Conservation (phyloP, 2,113 vertebrate species). For the Apus apus region DNA sequence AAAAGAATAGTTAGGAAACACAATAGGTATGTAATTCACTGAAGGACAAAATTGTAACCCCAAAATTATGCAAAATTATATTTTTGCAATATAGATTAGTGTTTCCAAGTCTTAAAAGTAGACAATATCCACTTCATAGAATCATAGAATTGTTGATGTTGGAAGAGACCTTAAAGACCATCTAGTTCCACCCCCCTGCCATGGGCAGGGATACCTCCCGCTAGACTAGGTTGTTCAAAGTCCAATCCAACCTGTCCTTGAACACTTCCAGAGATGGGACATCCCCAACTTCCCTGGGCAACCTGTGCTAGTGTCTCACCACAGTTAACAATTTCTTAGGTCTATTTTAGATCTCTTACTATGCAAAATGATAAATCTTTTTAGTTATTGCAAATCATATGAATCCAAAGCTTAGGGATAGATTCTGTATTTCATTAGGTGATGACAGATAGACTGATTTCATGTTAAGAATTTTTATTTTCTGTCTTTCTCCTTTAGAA, state of each 20-base stretch:
- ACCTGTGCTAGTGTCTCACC: no score
- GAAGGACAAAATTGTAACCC: not conserved
- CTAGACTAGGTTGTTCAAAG: no score
- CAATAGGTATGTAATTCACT: not conserved
- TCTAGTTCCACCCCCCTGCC: no score
- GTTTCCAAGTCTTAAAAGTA: not conserved
- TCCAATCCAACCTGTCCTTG: no score
- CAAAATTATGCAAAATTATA: not conserved
- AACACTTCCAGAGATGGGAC: no score
- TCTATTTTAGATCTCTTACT: not conserved
- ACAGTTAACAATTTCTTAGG: no score
- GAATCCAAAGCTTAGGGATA: not conserved
- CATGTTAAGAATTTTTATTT: not conserved
- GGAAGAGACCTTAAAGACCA: no score
- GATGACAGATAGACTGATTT: not conserved
- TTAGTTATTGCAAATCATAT: not conserved
- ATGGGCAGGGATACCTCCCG: no score
- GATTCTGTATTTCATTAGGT: not conserved
- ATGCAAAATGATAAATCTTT: not conserved
- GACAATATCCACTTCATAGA: not conserved
- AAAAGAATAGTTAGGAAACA: not conserved
- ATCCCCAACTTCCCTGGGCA: no score
- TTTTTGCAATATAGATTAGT: not conserved
- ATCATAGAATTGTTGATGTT: no score
- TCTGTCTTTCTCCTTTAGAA: not conserved